Percentiles rank a stretch among this genome's conserved stretches.
Conservation (phyloP, 2,888 invertebrate genomes). For the Candidula unifasciata region DNA sequence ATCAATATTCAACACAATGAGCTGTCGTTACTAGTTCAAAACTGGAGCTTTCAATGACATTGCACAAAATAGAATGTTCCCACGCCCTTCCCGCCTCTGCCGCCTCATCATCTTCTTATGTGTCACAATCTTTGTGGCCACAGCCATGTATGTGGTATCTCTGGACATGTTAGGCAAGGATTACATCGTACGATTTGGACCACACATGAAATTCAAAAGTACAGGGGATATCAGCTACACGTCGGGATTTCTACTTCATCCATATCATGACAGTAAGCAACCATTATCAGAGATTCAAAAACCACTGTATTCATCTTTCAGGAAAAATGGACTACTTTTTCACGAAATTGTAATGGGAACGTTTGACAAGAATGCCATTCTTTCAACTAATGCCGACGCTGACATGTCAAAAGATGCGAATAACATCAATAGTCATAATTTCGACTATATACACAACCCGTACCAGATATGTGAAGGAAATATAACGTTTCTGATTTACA, state of each 20-base stretch:
- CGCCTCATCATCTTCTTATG: conserved; percentile 45
- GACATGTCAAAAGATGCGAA: background rate
- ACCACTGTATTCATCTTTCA: background rate
- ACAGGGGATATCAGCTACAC: background rate
- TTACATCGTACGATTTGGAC: background rate
- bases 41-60: background rate
- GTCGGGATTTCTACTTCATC: background rate
- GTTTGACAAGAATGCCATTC: background rate
- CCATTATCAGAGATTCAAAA: background rate
- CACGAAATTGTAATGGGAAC: background rate
- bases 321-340: background rate
- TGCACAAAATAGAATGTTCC: conserved; percentile 47
- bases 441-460: conserved; percentile 54
- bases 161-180: background rate
- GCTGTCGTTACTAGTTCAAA: background rate
- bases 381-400: background rate
- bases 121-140: conserved; percentile 19
- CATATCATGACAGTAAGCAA: background rate
- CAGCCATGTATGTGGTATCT: conserved; percentile 25
- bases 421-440: conserved; percentile 49
- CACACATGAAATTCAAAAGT: background rate
- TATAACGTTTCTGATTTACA: conserved; percentile 72
- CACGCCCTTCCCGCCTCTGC: conserved; percentile 47
- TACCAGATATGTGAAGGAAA: conserved; percentile 5
- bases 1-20: too few relatives aligned